Evolutionary conservation across 2,113 vertebrate genomes (phyloP).

Genomic region (Lepisosteus oculatus): DNA sequence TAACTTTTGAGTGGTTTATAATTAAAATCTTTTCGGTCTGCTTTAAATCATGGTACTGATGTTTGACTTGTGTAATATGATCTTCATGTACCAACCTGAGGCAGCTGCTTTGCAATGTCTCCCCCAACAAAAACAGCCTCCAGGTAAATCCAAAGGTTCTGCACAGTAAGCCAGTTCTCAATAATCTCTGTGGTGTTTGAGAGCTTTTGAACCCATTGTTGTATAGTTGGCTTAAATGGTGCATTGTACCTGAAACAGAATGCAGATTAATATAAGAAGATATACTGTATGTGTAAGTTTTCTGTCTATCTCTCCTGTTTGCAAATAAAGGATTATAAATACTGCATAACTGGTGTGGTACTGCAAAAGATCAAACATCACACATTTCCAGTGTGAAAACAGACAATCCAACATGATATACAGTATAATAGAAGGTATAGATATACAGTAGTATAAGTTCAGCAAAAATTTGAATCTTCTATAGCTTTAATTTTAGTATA

Average conservation of each 20-base stretch:
- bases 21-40: too few species aligned
- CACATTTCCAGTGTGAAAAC: too few species aligned
- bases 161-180: conserved; percentile 78
- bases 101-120: conserved; percentile 82
- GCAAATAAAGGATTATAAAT: too few species aligned
- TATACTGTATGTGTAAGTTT: not conserved
- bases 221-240: conserved; percentile 70
- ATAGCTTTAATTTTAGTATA: too few species aligned
- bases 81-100: conserved; percentile 57
- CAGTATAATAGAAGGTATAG: not conserved
- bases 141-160: conserved; percentile 84
- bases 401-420: not conserved
- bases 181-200: conserved; percentile 75
- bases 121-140: conserved; percentile 84
- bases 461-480: too few species aligned
- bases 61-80: too few species aligned
- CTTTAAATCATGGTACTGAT: too few species aligned
- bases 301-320: too few species aligned
- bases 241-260: conserved; percentile 65
- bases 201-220: conserved; percentile 78
- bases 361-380: too few species aligned
- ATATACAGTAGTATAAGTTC: too few species aligned
- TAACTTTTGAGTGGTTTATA: too few species aligned
- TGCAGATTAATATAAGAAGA: not conserved
- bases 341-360: too few species aligned